phyloP scores from a whole-genome alignment of 2,113 vertebrate genomes.

The Oenanthe oenanthe region DNA sequence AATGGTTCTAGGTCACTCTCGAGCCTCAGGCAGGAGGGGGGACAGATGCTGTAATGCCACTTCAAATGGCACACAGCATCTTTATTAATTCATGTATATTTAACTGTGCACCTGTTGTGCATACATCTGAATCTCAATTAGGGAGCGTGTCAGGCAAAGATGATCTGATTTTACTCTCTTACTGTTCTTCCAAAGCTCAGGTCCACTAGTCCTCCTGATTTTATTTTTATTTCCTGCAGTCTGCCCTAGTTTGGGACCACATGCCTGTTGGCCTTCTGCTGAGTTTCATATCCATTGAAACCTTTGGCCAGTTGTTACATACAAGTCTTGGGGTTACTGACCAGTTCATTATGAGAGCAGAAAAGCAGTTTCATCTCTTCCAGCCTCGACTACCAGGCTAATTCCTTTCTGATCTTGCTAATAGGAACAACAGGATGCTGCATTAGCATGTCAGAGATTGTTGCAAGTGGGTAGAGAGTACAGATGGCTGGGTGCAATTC shows the following conservation, averaged over 20 bases:
- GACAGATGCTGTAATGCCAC: slow-evolving; percentile 22
- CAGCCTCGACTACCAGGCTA: background rate
- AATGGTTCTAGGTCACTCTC: background rate
- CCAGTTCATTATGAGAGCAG: background rate
- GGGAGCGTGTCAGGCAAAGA: background rate
- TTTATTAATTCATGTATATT: slow-evolving; percentile 35
- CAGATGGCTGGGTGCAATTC: background rate
- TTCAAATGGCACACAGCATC: background rate
- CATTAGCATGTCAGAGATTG: background rate
- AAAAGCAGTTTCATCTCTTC: background rate
- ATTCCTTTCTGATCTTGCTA: background rate
- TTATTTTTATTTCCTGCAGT: background rate
- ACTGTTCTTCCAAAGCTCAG: background rate
- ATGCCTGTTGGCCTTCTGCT: background rate
- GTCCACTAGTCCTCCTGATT: background rate
- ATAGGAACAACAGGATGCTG: background rate
- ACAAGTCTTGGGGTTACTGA: background rate
- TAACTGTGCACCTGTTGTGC: background rate
- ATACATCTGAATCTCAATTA: background rate
- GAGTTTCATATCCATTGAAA: background rate
- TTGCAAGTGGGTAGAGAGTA: background rate
- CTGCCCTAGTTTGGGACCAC: background rate
- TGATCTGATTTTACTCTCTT: background rate
- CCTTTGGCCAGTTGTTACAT: background rate
- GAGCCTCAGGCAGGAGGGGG: background rate